phyloP scores from a whole-genome alignment of 2,113 vertebrate species.

The Scopus umbretta region DNA sequence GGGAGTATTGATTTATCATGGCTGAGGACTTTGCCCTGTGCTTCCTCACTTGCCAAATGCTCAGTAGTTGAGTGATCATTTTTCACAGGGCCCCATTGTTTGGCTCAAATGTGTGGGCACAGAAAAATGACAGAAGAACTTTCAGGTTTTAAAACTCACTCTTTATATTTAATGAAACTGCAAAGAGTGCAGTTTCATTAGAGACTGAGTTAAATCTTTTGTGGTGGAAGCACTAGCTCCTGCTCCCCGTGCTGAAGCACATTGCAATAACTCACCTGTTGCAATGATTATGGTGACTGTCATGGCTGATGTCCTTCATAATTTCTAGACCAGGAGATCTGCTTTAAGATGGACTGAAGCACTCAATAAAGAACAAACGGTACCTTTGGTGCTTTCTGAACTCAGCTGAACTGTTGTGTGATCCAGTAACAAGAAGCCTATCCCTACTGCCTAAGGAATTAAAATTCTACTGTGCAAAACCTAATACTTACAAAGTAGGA shows the following conservation, averaged over 20 bases:
- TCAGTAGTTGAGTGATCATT: not conserved
- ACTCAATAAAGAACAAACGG: not conserved
- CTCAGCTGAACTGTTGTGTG: not conserved
- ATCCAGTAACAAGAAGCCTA: not conserved
- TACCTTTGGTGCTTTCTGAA: not conserved
- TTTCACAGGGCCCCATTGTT: not conserved
- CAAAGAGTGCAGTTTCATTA: accelerated
- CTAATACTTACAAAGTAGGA: not conserved
- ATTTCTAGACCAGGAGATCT: not conserved
- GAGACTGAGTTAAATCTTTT: not conserved
- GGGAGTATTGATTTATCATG: not conserved
- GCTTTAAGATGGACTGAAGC: not conserved
- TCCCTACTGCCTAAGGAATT: not conserved
- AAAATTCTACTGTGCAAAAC: not conserved
- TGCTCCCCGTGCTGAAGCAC: not conserved
- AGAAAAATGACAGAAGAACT: not conserved
- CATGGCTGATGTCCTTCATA: not conserved
- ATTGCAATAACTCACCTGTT: not conserved
- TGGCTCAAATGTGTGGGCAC: not conserved
- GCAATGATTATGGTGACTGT: not conserved
- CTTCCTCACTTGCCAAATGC: not conserved
- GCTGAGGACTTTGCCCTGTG: not conserved
- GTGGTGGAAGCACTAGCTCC: not conserved
- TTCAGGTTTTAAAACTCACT: not conserved
- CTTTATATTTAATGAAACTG: not conserved